Evolutionary conservation across 2,113 vertebrate species (phyloP), one percentile per base, ranked within the genome.

Genomic region (Aptenodytes patagonicus): DNA sequence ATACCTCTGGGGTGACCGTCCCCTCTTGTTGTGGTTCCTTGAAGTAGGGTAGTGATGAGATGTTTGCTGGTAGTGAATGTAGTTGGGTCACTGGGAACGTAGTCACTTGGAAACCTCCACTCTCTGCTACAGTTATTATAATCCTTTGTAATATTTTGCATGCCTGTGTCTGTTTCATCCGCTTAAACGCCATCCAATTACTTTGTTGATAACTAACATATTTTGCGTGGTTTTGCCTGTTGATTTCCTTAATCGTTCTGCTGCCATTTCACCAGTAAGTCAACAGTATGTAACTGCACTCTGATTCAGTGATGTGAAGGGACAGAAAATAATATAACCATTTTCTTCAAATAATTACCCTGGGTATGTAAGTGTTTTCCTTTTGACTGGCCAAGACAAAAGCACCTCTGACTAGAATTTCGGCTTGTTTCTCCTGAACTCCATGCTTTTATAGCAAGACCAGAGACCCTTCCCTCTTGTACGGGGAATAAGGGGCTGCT

Each of bases 181-280:
- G 11, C 75, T 94, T 90, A 90, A 93, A 91, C 0, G 3, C 49
- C 91, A 90, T 87, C 87, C 78, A 93, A 58, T 93, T 91, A 76
- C 84, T 90, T 93, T 82, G 87, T 91, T 96, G 84, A 94, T 96
- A 97, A 95, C 69, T 82, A 93, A 94, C 69, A 91, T 93, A 96
- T 85, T 96, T 89, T 69, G 66, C 65, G 0, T 90, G 58, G 62
- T 49, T 97, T 87, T 91, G 52, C 65, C 57, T 49, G 62, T 71
- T 89, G 81, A 91, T 93, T 95, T 94, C 81, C 66, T 91, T 91
- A 82, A 87, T 79, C 57, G 85, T 94, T 73, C 69, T 95, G 47
- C 44, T 78, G 73, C 69, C 81, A 29, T 80, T 85, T 91, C 87
- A 93, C 89, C 68, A 91, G 21, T 78, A 92, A 91, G 55, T 90